These are phyloP conservation scores for Dendrolimus kikuchii DNA, from an alignment of 1,140 invertebrate genomes.

Conservation along the genomic window DNA sequence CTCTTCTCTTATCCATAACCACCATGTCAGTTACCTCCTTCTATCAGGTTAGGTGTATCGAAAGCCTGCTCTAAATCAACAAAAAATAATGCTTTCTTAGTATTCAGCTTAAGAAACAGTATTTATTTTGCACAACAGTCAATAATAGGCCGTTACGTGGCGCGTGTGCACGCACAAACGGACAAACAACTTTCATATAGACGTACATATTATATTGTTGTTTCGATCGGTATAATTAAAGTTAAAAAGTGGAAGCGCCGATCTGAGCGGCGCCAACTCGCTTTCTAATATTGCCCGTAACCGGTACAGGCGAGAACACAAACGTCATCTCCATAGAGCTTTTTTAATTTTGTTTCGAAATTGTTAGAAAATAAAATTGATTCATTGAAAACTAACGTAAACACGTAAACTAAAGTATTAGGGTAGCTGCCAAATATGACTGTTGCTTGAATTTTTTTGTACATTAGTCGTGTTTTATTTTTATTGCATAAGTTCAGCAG, in stretches of 20 bases:
- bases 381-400: background rate
- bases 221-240: slow-evolving; percentile 33
- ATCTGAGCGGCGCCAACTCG: slow-evolving; percentile 17
- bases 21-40: too few relatives aligned
- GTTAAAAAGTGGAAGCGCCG: slow-evolving; percentile 18
- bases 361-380: background rate
- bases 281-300: slow-evolving; percentile 28
- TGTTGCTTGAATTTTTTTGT: too few relatives aligned
- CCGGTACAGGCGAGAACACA: slow-evolving; percentile 7
- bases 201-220: slow-evolving; percentile 14
- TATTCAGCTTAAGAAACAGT: too few relatives aligned
- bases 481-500: too few relatives aligned
- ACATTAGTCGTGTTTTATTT: too few relatives aligned
- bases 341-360: background rate
- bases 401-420: too few relatives aligned
- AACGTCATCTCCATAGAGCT: slow-evolving; percentile 2
- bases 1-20: too few relatives aligned
- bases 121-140: background rate
- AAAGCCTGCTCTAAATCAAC: too few relatives aligned
- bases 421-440: too few relatives aligned
- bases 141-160: background rate
- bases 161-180: slow-evolving; percentile 8
- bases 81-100: too few relatives aligned
- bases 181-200: slow-evolving; percentile 33
- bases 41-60: too few relatives aligned